Percentiles rank a stretch among this genome's conserved stretches.
Conservation (phyloP, 2,888 invertebrate genomes). For the Thelaira solivaga region DNA sequence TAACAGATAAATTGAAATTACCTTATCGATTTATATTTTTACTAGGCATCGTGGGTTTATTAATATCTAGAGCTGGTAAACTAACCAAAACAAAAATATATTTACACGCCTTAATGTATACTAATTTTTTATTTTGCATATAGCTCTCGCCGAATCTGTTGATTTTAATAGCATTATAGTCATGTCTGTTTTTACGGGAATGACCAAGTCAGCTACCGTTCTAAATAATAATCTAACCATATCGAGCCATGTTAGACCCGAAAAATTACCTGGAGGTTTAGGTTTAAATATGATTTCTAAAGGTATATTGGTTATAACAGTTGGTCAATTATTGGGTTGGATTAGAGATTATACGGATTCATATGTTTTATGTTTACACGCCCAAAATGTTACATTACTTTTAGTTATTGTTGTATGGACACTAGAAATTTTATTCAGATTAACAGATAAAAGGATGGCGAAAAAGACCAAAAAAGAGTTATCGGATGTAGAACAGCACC, state of each 20-base stretch:
- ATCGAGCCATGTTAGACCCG: slow-evolving; percentile 81
- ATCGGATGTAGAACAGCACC: slow-evolving; percentile 11
- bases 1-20: slow-evolving; percentile 81
- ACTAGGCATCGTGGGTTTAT: slow-evolving; percentile 80
- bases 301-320: slow-evolving; percentile 82
- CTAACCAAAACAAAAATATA: not conserved
- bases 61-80: slow-evolving; percentile 75
- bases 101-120: not conserved
- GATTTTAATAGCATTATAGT: slow-evolving; percentile 78
- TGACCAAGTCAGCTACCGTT: slow-evolving; percentile 85
- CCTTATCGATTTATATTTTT: slow-evolving; percentile 82
- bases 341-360: slow-evolving; percentile 82
- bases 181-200: slow-evolving; percentile 82
- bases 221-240: slow-evolving; percentile 84
- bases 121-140: slow-evolving; percentile 18
- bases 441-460: slow-evolving; percentile 41
- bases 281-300: slow-evolving; percentile 86
- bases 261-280: slow-evolving; percentile 82
- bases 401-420: slow-evolving; percentile 80
- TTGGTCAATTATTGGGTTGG: slow-evolving; percentile 82
- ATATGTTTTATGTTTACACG: slow-evolving; percentile 81
- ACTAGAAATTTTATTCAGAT: slow-evolving; percentile 79
- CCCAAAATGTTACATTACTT: slow-evolving; percentile 80
- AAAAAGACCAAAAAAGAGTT: slow-evolving; percentile 5
- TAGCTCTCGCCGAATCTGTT: slow-evolving; percentile 81